Base-by-base conservation (phyloP, 1,140 invertebrate genomes). In the Apis dorsata region DNA sequence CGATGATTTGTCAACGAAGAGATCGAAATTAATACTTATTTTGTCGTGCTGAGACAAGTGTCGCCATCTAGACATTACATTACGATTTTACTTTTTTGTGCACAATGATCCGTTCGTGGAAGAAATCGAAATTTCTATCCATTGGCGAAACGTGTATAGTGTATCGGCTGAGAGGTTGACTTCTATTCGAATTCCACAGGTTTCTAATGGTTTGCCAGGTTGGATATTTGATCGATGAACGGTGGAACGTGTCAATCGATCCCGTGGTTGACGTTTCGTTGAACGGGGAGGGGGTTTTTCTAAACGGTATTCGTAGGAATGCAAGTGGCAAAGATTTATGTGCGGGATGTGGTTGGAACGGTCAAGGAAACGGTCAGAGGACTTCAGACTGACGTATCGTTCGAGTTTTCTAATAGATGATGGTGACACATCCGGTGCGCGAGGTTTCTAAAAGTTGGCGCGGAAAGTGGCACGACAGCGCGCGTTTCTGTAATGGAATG, bases 271-370 rank as follows among this genome's bases (percentile, higher is more conserved):
- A 72, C 78, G 59, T 79, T 79, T 79, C 78, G 12, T 51, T 63
- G 69, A 73, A 53, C 28, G 49, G 24, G 19, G 19, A 53, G 21
- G 49, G 24, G 19, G 17, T 62, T 60, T 59, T 71, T 63, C 57
- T 55, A 34, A 49, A 49, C 28, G 69, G 53, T 9, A 2, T 15
- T 1, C 9, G 62, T 71, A 8, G 78, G 69, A 73, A 79, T 60
- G 68, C n/a, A 63, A 71, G 55, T 71, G 68, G 78, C 57, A 51
- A 71, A 55, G 78, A 79, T 79, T 79, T 79, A 79, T 79, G 78
- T 62, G 69, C 69, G 59, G 78, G 55, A 62, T 63, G 69, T 55
- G 44, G 17, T 17, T 24, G 44, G 13, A 49, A n/a, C n/a, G 77
- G 77, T 71, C 66, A 79, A 72, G 57, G 53, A 71, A 44, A 62